A percentile compares a stretch with the other conserved stretches of the same genome.
These are phyloP conservation scores for Trichonephila clavata DNA, from an alignment of 1,140 invertebrate genomes.

Conservation along the genomic window DNA sequence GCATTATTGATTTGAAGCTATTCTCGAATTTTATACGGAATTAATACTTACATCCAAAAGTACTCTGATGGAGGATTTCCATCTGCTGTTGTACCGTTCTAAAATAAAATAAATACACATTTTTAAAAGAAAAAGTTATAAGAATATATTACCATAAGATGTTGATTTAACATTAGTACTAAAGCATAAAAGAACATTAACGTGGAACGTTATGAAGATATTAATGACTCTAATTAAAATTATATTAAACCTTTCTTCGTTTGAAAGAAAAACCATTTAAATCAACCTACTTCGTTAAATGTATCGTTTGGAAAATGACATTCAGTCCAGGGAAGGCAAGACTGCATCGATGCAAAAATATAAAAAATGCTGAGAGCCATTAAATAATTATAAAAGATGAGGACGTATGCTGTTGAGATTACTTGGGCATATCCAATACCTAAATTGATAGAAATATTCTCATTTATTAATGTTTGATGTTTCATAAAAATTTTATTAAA, in stretches of 20 bases:
- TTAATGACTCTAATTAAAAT: not conserved
- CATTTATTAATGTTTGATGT: no score
- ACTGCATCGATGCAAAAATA: slow-evolving; percentile 80
- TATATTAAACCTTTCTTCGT: not conserved
- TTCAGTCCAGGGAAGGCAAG: slow-evolving; percentile 80
- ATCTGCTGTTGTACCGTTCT: slow-evolving; percentile 41
- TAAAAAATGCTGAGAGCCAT: slow-evolving; percentile 81
- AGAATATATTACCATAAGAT: not conserved
- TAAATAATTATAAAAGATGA: slow-evolving; percentile 81
- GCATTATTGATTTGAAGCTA: no score
- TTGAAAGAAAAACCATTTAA: not conserved
- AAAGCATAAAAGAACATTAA: not conserved
- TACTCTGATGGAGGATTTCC: slow-evolving; percentile 30
- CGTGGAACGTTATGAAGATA: not conserved
- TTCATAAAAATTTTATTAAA: no score
- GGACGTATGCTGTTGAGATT: slow-evolving; percentile 79
- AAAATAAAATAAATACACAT: not conserved
- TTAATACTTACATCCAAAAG: slow-evolving; percentile 56
- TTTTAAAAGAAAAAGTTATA: not conserved
- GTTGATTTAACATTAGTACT: not conserved
- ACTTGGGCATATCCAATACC: slow-evolving; percentile 82
- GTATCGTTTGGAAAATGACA: slow-evolving; percentile 78
- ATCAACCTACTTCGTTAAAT: slow-evolving; percentile 13
- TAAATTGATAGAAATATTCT: slow-evolving; percentile 70
- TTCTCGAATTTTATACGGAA: no score